Conservation (phyloP, 2,797 vertebrate genomes). For the Eulemur coronatus region DNA sequence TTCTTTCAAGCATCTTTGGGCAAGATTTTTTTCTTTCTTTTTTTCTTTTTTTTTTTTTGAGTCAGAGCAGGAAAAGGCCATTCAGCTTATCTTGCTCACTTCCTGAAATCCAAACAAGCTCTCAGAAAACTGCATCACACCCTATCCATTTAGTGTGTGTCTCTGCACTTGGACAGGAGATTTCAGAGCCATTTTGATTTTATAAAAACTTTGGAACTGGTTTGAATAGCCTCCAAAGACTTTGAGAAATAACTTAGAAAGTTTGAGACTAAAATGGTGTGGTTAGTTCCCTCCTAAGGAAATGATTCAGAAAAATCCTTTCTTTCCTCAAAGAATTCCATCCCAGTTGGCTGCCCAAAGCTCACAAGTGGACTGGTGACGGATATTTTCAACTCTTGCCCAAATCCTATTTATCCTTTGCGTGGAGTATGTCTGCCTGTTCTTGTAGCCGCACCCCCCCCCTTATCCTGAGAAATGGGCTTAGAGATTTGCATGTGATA, state of each 20-base stretch:
- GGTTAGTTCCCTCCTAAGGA: slow-evolving; percentile 60
- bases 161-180: slow-evolving; percentile 68
- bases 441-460: not conserved
- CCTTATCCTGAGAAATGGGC: not conserved
- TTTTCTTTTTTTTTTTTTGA: slow-evolving; percentile 29
- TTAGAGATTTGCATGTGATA: not conserved
- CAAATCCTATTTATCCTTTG: not conserved
- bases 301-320: slow-evolving; percentile 56
- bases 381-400: not conserved
- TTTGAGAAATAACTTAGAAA: slow-evolving; percentile 67
- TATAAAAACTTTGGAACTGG: slow-evolving; percentile 70
- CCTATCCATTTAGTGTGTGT: slow-evolving; percentile 78
- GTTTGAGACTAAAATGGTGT: slow-evolving; percentile 58
- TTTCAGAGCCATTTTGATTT: slow-evolving; percentile 74
- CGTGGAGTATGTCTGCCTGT: not conserved
- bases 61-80: slow-evolving; percentile 81
- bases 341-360: not conserved
- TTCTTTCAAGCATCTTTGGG: slow-evolving; percentile 74
- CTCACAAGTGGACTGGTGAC: not conserved
- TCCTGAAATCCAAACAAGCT: slow-evolving; percentile 85
- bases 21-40: not conserved
- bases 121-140: slow-evolving; percentile 78
- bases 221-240: slow-evolving; percentile 76
- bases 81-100: slow-evolving; percentile 84
- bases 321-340: slow-evolving; percentile 36